Evolutionary conservation across 2,797 vertebrate species (phyloP).

Genomic region (Thaleichthys pacificus): DNA sequence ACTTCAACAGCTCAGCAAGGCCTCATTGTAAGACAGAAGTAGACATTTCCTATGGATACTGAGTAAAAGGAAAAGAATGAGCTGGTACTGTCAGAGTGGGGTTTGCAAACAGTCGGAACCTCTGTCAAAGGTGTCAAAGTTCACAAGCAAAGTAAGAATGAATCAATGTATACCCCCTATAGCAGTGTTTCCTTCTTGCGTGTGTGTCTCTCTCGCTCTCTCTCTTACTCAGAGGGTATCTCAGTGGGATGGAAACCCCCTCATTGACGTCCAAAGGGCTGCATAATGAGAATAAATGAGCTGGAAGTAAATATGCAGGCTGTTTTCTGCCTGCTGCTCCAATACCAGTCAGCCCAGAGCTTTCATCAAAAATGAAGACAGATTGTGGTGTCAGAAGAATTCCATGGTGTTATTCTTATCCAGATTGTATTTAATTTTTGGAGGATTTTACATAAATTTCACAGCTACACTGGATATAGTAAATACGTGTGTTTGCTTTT

Average conservation of each 20-base stretch:
- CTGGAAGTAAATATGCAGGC: conserved; percentile 80
- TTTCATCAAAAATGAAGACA: conserved; percentile 76
- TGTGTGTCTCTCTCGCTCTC: conserved; percentile 32
- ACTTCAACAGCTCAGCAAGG: conserved; percentile 47
- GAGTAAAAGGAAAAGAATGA: conserved; percentile 57
- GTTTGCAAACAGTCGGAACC: conserved; percentile 72
- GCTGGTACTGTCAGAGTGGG: conserved; percentile 57
- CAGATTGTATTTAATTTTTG: conserved; percentile 45
- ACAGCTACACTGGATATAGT: conserved; percentile 17
- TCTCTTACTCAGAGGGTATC: conserved; percentile 52
- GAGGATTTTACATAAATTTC: conserved; percentile 26
- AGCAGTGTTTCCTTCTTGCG: conserved; percentile 55
- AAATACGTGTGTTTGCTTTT: conserved; percentile 29
- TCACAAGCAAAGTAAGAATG: conserved; percentile 70
- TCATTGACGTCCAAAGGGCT: conserved; percentile 71
- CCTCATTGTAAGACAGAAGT: conserved; percentile 61
- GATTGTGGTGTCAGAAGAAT: conserved; percentile 62
- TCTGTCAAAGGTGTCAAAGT: conserved; percentile 78
- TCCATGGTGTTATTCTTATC: conserved; percentile 57
- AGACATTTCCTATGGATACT: conserved; percentile 59
- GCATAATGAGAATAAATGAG: conserved; percentile 84
- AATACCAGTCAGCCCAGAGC: conserved; percentile 62
- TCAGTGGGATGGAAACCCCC: conserved; percentile 72
- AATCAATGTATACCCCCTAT: conserved; percentile 54
- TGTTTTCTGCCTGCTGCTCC: conserved; percentile 63